Conservation (phyloP, 2,888 invertebrate species). For the Rutpela maculata region DNA sequence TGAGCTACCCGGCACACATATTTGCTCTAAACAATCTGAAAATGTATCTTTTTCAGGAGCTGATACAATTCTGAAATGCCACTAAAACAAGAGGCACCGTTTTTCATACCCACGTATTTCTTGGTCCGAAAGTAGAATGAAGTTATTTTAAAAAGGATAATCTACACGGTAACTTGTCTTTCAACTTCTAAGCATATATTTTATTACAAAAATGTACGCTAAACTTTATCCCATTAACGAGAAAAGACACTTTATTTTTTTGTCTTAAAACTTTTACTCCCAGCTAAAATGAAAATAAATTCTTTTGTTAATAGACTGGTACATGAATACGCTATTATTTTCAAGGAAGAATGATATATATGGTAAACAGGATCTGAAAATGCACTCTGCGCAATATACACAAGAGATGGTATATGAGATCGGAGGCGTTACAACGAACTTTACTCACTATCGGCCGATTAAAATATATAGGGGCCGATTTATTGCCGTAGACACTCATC, state of each 20-base stretch:
- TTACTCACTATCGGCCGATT: constrained; percentile 63
- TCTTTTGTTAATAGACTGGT: constrained; percentile 77
- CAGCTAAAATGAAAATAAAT: constrained; percentile 76
- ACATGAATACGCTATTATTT: constrained; percentile 77
- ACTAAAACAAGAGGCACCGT: too few relatives aligned
- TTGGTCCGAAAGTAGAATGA: too few relatives aligned
- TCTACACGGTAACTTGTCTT: too few relatives aligned
- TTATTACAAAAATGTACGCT: constrained; percentile 33
- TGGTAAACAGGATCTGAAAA: constrained; percentile 75
- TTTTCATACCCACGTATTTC: too few relatives aligned
- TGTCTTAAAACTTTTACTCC: constrained; percentile 44
- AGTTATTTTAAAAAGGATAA: too few relatives aligned
- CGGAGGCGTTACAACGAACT: constrained; percentile 63
- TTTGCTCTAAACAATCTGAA: too few relatives aligned
- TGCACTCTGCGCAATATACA: constrained; percentile 69
- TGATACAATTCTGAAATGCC: too few relatives aligned
- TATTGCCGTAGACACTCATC: constrained; percentile 33
- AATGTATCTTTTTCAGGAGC: too few relatives aligned
- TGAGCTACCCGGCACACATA: too few relatives aligned
- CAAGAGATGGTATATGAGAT: constrained; percentile 45
- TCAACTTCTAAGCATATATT: neutral
- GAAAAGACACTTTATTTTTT: constrained; percentile 52
- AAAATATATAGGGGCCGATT: constrained; percentile 51
- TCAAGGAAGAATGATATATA: constrained; percentile 75
- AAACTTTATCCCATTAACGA: constrained; percentile 54